Base-by-base conservation (phyloP, 2,888 invertebrate species). In the Petrophora chlorosata region DNA sequence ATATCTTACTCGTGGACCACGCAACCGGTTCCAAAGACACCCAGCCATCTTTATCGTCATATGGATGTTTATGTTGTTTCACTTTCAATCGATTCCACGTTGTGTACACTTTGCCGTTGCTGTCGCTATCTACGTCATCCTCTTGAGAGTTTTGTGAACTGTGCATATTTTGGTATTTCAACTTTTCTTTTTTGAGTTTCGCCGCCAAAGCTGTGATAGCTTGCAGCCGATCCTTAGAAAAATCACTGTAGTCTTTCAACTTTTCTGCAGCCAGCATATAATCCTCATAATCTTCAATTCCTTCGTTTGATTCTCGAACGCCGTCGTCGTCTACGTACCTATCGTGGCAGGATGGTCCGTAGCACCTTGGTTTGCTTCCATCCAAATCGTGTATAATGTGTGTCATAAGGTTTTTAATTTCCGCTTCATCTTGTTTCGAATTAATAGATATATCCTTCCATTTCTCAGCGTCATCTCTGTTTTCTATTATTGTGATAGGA, bases 1-100 rank as follows among this genome's bases (percentile, higher is more conserved):
- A 94, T 55, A 95, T 94, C 82, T 95, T 95, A 61, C 95, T 95
- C 7, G 94, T 92, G 0, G 95, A 95, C 95, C 95, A 95, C 0
- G 95, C 95, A 3, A 95, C 92, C 3, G 93, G 95, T 58, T 95
- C 95, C 43, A 95, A 76, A 0, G 94, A 93, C 0, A 95, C 94
- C 95, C 95, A 95, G 0, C 95, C 95, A 44, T 93, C 93, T 65
- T 93, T 92, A 57, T 95, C 94, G 46, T 95, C 94, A 55, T 90
- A 92, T 0, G 93, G 92, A 65, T 92, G 92, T 51, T 92, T 90
- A 52, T 92, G 91, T 63, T 90, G 90, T 67, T 90, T 90, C 5
- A 91, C 81, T 73, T 92, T 90, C 16, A 92, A 50, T 55, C 90
- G 73, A 72, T 92, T 91, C 92, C 92, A 90, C 3, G 86, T 74